Percentiles rank a stretch among this genome's conserved stretches.
phyloP scores from a whole-genome alignment of 2,797 vertebrate genomes.

The Aselliscus stoliczkanus region DNA sequence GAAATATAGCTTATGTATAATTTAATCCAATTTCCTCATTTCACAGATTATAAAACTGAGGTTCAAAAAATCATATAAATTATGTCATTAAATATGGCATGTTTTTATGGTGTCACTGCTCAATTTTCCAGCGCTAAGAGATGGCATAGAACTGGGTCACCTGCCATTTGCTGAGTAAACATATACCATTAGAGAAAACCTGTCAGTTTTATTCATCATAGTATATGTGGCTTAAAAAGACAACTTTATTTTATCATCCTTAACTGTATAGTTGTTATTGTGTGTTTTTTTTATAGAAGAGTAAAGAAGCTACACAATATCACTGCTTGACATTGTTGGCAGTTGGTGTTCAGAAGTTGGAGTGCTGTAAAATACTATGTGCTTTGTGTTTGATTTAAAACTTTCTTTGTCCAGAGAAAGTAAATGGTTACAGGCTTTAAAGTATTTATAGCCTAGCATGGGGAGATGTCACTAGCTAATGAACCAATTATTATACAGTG shows the following conservation, averaged over 20 bases:
- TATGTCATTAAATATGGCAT: neutral
- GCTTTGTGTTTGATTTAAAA: neutral
- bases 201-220: neutral
- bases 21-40: neutral
- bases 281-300: neutral
- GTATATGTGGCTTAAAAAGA: neutral
- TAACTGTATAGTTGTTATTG: neutral
- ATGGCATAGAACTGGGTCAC: neutral
- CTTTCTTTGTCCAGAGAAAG: neutral
- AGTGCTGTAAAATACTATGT: neutral
- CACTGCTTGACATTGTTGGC: conserved; percentile 30
- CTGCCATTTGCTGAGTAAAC: neutral
- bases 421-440: neutral
- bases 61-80: neutral
- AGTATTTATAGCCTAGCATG: neutral
- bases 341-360: neutral
- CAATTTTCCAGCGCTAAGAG: neutral
- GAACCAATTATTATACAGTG: neutral
- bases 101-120: neutral
- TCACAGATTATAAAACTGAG: neutral
- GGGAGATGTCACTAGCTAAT: neutral
- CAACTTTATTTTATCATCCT: neutral
- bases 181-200: neutral
- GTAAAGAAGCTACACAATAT: neutral
- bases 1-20: neutral